Conservation (phyloP, 92 coral and sea anemone genomes). For the Blastomussa wellsi region DNA sequence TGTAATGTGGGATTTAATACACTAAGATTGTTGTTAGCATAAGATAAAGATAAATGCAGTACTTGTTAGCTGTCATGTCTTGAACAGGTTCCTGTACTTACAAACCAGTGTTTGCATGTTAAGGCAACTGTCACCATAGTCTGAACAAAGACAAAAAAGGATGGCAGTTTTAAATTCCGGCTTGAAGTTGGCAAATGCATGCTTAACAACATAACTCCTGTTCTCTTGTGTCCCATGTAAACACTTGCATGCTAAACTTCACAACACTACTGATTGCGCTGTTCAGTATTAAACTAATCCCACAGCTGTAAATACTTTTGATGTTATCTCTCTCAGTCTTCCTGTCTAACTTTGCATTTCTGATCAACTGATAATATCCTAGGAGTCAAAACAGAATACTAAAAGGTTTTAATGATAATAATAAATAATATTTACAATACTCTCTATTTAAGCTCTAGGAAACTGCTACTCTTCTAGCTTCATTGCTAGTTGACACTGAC, state of each 20-base stretch:
- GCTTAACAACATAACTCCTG: background rate
- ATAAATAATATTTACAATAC: too few species aligned
- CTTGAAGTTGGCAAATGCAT: conserved; percentile 31
- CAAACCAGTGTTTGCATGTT: conserved; percentile 18
- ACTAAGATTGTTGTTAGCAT: background rate
- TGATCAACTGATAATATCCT: background rate
- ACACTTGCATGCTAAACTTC: background rate
- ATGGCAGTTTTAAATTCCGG: background rate
- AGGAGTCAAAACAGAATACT: too few species aligned
- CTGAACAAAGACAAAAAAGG: background rate
- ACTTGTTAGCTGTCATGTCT: background rate
- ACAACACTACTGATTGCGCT: background rate
- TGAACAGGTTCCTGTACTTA: conserved; percentile 23
- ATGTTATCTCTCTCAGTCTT: background rate
- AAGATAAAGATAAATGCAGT: background rate
- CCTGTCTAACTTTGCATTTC: background rate
- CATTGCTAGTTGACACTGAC: background rate
- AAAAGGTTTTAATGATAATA: too few species aligned
- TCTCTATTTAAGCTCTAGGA: too few species aligned
- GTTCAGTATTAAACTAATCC: background rate
- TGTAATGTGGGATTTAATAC: background rate
- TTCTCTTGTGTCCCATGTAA: background rate
- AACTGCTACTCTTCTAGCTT: too few species aligned
- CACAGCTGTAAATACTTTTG: too few species aligned
- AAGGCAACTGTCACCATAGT: conserved; percentile 30